Base-by-base conservation (phyloP, 2,113 vertebrate species). In the Probosciger aterrimus region DNA sequence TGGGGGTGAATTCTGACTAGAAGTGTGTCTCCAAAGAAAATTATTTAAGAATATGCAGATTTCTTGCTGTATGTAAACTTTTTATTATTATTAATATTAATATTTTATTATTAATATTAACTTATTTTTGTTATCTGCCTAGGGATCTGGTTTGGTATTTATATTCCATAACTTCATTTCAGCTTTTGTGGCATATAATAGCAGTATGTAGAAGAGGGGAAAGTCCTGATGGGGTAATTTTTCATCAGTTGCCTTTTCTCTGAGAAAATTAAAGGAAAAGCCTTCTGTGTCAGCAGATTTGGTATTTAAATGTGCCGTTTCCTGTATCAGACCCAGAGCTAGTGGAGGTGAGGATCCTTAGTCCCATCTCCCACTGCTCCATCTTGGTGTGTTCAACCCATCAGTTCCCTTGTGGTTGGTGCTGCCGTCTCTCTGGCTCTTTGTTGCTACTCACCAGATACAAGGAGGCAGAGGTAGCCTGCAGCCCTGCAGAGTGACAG, bases 81-180 rank as follows among this genome's bases (percentile, higher is more conserved):
- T 87, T 95, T n/a, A n/a, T 93, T 41, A 46, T 69, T 60, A 81
- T 94, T 85, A 94, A 86, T 90, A 84, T 94, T 96, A 97, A 97
- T 98, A 97, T 97, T 97, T 96, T 59, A 15, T 41, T 94, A 81
- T 94, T 85, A 94, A 86, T 89, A 84, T 94, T 96, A 97, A 97
- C 77, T 98, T 98, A 97, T 97, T 98, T 96, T 88, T 93, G 31
- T 91, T 91, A 33, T 95, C 59, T 90, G 27, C 53, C 71, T 96
- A 71, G 83, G 81, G 64, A 71, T 82, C 59, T 91, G 8, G 69
- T 90, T 27, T 86, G 53, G 59, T 94, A 74, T 96, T 95, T 96
- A 88, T 93, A 53, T 90, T 69, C 63, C 63, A 25, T 71, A 39
- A 60, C 39, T 68, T 84, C 3, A 7, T 74, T 67, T 77, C 59